Evolutionary conservation across 2,888 invertebrate genomes (phyloP).

Genomic region (Drosophila trichaetosa): DNA sequence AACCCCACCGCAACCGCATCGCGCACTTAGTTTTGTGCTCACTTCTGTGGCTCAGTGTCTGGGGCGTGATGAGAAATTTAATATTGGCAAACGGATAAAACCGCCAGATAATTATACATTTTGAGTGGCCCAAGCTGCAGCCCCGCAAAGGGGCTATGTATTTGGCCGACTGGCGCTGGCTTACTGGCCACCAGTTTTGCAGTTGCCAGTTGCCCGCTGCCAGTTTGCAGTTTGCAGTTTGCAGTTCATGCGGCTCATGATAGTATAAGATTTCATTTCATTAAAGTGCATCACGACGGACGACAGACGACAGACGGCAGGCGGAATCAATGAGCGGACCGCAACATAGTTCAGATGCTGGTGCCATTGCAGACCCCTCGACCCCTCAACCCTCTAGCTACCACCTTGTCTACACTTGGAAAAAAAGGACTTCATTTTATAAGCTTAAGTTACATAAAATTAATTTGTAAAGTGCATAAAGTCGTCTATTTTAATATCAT

Average conservation of each 20-base stretch:
- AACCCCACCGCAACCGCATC: slow-evolving; percentile 30
- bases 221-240: slow-evolving; percentile 52
- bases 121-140: slow-evolving; percentile 72
- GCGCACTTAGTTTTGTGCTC: slow-evolving; percentile 1
- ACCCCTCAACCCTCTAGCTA: slow-evolving; percentile 11
- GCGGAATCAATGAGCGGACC: slow-evolving; percentile 72
- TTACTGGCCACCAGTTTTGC: slow-evolving; percentile 56
- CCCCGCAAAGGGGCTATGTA: slow-evolving; percentile 18
- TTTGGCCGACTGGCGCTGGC: slow-evolving; percentile 52
- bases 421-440: rapidly evolving
- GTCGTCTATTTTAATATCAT: background rate
- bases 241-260: slow-evolving; percentile 78
- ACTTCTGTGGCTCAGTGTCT: slow-evolving; percentile 42
- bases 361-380: slow-evolving; percentile 38
- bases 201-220: slow-evolving; percentile 41
- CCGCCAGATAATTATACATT: slow-evolving; percentile 81
- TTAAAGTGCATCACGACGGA: slow-evolving; percentile 85
- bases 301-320: slow-evolving; percentile 68
- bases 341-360: slow-evolving; percentile 59
- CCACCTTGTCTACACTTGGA: slow-evolving; percentile 3
- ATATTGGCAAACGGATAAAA: slow-evolving; percentile 84
- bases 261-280: slow-evolving; percentile 85
- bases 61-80: slow-evolving; percentile 85
- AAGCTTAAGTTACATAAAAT: background rate
- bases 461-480: background rate